Percentiles rank a stretch among this genome's conserved stretches.
Conservation (phyloP, 2,797 vertebrate species). For the Leptatherina wallacei region DNA sequence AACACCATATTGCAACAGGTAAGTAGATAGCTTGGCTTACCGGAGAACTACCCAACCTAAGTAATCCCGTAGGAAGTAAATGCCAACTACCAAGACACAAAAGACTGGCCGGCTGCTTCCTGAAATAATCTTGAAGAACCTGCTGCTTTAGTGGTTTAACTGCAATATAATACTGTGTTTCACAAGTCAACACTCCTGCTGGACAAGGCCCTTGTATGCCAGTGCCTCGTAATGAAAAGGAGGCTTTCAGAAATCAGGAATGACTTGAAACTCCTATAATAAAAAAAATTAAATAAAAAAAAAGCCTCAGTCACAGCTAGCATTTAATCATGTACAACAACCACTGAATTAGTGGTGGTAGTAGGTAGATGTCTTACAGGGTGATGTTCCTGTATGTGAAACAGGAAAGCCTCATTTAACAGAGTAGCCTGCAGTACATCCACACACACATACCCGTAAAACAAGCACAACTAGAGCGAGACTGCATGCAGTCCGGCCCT, state of each 20-base stretch:
- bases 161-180: not conserved
- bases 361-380: constrained; percentile 2
- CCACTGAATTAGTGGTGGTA: not conserved
- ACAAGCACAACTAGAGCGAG: constrained; percentile 13
- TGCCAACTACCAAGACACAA: constrained; percentile 22
- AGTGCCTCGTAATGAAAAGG: not conserved
- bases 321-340: not conserved
- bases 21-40: constrained; percentile 25
- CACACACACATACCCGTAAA: constrained; percentile 14
- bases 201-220: not conserved
- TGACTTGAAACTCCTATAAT: not conserved
- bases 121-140: constrained; percentile 20
- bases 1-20: constrained; percentile 11
- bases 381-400: not conserved
- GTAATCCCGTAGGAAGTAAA: constrained; percentile 39
- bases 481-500: constrained; percentile 14
- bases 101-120: constrained; percentile 1
- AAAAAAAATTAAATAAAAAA: no score
- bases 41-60: constrained; percentile 33
- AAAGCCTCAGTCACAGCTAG: not conserved
- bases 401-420: not conserved
- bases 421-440: not conserved
- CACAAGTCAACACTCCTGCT: not conserved
- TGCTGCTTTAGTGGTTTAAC: constrained; percentile 23
- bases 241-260: not conserved